Evolutionary conservation across 1,140 invertebrate species (phyloP).

Genomic region (Cryptotermes secundus): DNA sequence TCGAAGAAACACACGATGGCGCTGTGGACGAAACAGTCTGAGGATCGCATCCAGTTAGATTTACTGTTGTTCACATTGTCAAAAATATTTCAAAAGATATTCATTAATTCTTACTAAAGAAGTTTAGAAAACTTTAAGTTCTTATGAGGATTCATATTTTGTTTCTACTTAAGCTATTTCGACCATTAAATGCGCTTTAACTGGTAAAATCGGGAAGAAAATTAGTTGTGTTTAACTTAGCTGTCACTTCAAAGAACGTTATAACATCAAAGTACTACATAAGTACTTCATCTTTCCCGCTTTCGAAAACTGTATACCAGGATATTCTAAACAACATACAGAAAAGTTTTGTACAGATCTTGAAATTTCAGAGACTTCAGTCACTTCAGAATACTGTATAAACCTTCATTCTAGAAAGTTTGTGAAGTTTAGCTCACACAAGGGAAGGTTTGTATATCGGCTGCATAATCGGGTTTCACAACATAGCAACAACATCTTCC

Average conservation of each 20-base stretch:
- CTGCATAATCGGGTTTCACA: not conserved
- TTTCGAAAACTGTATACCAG: not conserved
- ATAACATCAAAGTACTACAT: not conserved
- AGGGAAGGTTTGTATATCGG: not conserved
- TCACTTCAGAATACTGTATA: slow-evolving; percentile 7
- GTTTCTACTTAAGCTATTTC: not conserved
- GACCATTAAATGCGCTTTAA: not conserved
- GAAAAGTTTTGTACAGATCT: not conserved
- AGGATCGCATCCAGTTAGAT: too few relatives aligned
- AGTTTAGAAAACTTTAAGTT: not conserved
- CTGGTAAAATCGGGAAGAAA: not conserved
- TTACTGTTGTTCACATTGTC: too few relatives aligned
- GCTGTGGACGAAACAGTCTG: too few relatives aligned
- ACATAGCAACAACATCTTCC: not conserved
- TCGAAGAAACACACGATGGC: too few relatives aligned
- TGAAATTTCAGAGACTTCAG: not conserved
- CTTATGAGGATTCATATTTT: not conserved
- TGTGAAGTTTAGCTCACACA: not conserved
- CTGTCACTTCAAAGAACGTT: not conserved
- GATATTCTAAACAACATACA: not conserved
- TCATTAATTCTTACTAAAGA: not conserved
- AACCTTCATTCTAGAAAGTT: not conserved
- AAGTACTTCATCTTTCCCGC: not conserved
- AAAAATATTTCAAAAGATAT: too few relatives aligned
- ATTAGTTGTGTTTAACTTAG: not conserved